Evolutionary conservation across 2,113 vertebrate genomes (phyloP).

Genomic region (Sterna hirundo): DNA sequence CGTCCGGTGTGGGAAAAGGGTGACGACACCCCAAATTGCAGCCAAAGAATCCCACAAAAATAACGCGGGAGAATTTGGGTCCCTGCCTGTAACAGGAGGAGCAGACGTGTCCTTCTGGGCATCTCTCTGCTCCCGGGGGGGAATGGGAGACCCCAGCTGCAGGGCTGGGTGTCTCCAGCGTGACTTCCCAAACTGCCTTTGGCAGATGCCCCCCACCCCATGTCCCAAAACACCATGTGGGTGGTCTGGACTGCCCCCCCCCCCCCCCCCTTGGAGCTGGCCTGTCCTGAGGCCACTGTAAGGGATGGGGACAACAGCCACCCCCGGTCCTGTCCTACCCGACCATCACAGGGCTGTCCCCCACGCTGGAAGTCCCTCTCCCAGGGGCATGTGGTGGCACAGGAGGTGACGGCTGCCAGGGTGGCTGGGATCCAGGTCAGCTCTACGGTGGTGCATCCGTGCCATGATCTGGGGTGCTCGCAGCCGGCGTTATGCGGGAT

Average conservation of each 20-base stretch:
- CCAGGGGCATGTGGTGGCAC: background rate
- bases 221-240: background rate
- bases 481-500: fast-evolving
- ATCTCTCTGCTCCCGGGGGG: background rate
- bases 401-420: fast-evolving
- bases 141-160: fast-evolving
- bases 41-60: background rate
- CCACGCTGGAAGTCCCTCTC: background rate
- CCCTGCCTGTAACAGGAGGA: background rate
- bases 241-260: background rate
- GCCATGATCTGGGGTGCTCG: fast-evolving
- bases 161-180: background rate
- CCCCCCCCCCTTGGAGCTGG: fast-evolving
- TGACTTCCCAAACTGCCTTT: background rate
- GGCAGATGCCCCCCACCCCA: fast-evolving
- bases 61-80: fast-evolving
- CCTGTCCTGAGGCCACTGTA: fast-evolving
- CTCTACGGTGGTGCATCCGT: background rate
- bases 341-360: background rate
- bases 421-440: background rate
- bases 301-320: background rate
- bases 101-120: fast-evolving
- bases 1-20: fast-evolving
- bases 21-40: background rate
- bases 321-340: background rate